Evolutionary conservation across 2,888 invertebrate species (phyloP).

Genomic region (Villa cingulata): DNA sequence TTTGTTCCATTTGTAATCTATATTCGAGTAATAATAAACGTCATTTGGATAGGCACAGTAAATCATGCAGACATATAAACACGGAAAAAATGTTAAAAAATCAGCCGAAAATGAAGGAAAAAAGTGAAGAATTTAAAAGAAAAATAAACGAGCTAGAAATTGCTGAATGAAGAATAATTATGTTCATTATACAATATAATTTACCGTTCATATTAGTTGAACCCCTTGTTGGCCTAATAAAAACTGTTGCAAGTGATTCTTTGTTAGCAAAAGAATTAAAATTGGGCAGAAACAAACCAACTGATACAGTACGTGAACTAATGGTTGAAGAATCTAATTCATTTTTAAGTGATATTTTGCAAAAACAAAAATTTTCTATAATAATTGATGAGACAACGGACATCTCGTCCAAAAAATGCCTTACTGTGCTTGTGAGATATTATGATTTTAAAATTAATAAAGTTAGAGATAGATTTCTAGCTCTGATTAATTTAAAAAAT

Average conservation of each 20-base stretch:
- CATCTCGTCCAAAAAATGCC: neutral
- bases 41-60: too few relatives aligned
- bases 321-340: neutral
- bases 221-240: neutral
- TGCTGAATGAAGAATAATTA: neutral
- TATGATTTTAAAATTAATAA: neutral
- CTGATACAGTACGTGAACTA: slow-evolving; percentile 2
- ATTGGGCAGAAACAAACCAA: slow-evolving; percentile 1
- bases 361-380: slow-evolving; percentile 1
- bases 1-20: too few relatives aligned
- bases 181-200: neutral
- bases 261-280: slow-evolving; percentile 1
- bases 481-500: slow-evolving; percentile 12
- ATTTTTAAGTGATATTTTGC: neutral
- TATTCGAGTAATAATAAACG: too few relatives aligned
- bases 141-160: neutral
- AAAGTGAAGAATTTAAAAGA: too few relatives aligned
- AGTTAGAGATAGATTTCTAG: neutral
- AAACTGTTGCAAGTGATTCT: neutral
- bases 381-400: slow-evolving; percentile 1
- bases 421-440: neutral
- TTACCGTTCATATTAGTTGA: neutral
- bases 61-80: too few relatives aligned
- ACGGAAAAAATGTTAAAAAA: too few relatives aligned
- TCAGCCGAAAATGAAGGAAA: too few relatives aligned